These are phyloP conservation scores for Lasioglossum leucozonium DNA, from an alignment of 2,888 invertebrate genomes.

Conservation along the genomic window DNA sequence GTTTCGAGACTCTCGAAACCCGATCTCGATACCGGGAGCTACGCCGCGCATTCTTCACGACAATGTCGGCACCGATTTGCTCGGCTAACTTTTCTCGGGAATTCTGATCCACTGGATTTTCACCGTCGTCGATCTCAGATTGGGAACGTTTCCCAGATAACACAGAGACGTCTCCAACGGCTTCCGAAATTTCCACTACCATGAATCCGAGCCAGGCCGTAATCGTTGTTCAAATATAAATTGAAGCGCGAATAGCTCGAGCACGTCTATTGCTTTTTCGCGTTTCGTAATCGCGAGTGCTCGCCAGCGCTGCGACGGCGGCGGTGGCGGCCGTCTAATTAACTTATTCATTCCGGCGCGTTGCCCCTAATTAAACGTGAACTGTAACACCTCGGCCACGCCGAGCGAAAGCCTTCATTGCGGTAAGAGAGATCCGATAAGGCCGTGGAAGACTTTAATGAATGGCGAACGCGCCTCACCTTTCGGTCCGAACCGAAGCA, in stretches of 20 bases:
- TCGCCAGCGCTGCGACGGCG: conserved; percentile 2
- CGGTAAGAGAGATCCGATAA: conserved; percentile 78
- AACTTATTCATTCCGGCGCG: conserved; percentile 82
- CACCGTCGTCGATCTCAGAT: background rate
- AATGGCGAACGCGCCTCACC: conserved; percentile 66
- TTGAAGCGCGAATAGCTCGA: background rate
- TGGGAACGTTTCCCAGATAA: background rate
- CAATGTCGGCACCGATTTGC: conserved; percentile 6
- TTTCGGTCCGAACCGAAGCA: conserved; percentile 57
- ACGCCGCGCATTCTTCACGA: conserved; percentile 39
- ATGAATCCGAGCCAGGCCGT: background rate
- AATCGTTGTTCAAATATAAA: background rate
- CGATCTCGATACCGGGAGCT: conserved; percentile 37
- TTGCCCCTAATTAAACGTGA: conserved; percentile 82
- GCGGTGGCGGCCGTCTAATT: conserved; percentile 74
- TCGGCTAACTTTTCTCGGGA: background rate
- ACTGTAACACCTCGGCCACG: conserved; percentile 81
- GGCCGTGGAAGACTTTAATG: conserved; percentile 70
- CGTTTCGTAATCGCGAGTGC: background rate
- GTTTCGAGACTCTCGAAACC: conserved; percentile 30
- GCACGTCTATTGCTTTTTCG: conserved; percentile 12
- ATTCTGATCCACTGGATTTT: background rate
- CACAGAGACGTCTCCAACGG: too few species aligned
- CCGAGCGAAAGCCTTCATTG: conserved; percentile 73
- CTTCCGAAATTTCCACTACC: too few species aligned